A percentile compares a stretch with the other conserved stretches of the same genome.
These are phyloP conservation scores for Hydrophis major DNA, from an alignment of 2,797 vertebrate species.

Conservation along the genomic window DNA sequence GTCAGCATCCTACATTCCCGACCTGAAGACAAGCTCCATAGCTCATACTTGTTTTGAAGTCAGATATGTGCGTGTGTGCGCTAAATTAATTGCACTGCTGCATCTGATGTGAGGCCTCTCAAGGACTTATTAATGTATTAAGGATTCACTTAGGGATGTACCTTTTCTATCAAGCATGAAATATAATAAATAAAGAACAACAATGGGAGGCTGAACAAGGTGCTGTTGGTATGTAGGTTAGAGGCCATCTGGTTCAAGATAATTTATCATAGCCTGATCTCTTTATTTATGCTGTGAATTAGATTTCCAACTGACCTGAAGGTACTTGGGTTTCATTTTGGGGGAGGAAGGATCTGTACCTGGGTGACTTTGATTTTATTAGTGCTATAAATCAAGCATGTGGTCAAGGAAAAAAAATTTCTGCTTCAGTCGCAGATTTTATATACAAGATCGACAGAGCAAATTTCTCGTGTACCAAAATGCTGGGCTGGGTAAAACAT, in stretches of 20 bases:
- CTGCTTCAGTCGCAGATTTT: slow-evolving; percentile 21
- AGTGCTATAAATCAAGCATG: slow-evolving; percentile 46
- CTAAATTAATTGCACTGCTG: background rate
- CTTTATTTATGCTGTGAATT: slow-evolving; percentile 25
- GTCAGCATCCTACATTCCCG: background rate
- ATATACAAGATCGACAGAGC: slow-evolving; percentile 31
- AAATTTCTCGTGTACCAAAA: slow-evolving; percentile 14
- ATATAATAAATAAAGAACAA: background rate
- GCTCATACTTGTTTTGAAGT: background rate
- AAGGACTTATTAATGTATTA: background rate
- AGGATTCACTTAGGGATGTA: background rate
- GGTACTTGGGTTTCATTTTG: slow-evolving; percentile 3
- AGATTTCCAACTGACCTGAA: slow-evolving; percentile 21
- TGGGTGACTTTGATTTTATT: slow-evolving; percentile 46
- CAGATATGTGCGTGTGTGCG: background rate
- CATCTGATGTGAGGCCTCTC: background rate
- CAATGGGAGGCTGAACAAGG: background rate
- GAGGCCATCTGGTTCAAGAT: background rate
- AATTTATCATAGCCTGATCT: slow-evolving; percentile 25
- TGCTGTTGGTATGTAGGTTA: background rate
- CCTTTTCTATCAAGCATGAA: background rate
- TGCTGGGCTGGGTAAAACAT: background rate
- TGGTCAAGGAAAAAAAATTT: slow-evolving; percentile 27
- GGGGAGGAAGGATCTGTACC: slow-evolving; percentile 22
- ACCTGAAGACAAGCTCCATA: background rate